Evolutionary conservation across 2,888 invertebrate genomes (phyloP).

Genomic region (Eupithecia abbreviata): DNA sequence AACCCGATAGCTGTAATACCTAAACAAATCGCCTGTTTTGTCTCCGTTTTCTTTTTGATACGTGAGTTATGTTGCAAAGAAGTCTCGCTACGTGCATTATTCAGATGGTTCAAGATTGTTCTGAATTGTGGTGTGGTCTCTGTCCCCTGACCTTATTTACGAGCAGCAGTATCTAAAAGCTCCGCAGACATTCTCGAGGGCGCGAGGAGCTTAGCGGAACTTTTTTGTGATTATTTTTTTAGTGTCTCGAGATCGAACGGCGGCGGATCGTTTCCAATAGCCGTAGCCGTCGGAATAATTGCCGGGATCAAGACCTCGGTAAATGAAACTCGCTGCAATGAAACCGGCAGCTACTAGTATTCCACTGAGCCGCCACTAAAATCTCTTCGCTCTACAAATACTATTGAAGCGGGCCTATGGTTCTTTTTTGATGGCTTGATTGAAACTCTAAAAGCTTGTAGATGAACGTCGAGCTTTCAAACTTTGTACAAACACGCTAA

Average conservation of each 20-base stretch:
- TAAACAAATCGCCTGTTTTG: slow-evolving; percentile 76
- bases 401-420: slow-evolving; percentile 30
- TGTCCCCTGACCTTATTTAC: slow-evolving; percentile 47
- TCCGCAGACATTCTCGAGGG: slow-evolving; percentile 54
- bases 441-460: slow-evolving; percentile 37
- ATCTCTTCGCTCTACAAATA: slow-evolving; percentile 36
- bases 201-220: slow-evolving; percentile 47
- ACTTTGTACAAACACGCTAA: slow-evolving; percentile 27
- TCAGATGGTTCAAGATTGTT: slow-evolving; percentile 55
- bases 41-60: slow-evolving; percentile 70
- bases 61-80: slow-evolving; percentile 70
- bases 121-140: slow-evolving; percentile 31
- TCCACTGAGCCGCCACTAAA: slow-evolving; percentile 36
- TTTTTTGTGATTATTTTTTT: slow-evolving; percentile 60
- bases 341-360: slow-evolving; percentile 30
- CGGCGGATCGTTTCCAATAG: slow-evolving; percentile 58
- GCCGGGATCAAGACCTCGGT: slow-evolving; percentile 56
- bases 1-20: slow-evolving; percentile 74
- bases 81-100: slow-evolving; percentile 57
- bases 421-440: slow-evolving; percentile 38
- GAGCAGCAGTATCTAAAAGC: slow-evolving; percentile 48
- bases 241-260: slow-evolving; percentile 52
- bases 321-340: slow-evolving; percentile 50
- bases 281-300: slow-evolving; percentile 59
- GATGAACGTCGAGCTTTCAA: slow-evolving; percentile 38